Percentiles rank a stretch among this genome's conserved stretches.
Evolutionary conservation across 2,113 vertebrate species (phyloP).

Genomic region (Delphinapterus leucas): DNA sequence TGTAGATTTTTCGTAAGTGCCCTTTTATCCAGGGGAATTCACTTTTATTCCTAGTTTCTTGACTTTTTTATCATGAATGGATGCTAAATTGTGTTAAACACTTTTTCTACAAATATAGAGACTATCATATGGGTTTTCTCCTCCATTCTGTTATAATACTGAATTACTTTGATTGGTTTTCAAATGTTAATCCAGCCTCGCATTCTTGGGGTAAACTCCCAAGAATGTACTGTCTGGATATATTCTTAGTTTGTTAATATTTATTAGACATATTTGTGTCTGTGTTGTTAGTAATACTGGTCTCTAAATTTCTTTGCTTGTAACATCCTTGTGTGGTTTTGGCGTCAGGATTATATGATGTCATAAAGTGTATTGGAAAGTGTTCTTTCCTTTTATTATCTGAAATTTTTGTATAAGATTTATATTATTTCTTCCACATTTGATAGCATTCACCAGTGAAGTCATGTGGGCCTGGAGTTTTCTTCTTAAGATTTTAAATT

Average conservation of each 20-base stretch:
- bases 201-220: neutral
- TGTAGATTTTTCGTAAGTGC: neutral
- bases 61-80: neutral
- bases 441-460: neutral
- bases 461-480: neutral
- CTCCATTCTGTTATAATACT: neutral
- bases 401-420: conserved; percentile 1
- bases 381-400: conserved; percentile 4
- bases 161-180: conserved; percentile 15
- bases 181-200: neutral
- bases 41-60: neutral
- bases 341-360: neutral
- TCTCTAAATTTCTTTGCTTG: neutral
- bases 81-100: neutral
- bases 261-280: neutral
- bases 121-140: neutral
- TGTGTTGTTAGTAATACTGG: neutral
- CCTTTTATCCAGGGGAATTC: neutral
- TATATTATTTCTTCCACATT: neutral
- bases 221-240: neutral
- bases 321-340: neutral
- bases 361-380: neutral
- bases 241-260: neutral
- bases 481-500: conserved; percentile 34
- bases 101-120: neutral